Conservation (phyloP, 1,140 invertebrate genomes). For the Zaprionus capensis region DNA sequence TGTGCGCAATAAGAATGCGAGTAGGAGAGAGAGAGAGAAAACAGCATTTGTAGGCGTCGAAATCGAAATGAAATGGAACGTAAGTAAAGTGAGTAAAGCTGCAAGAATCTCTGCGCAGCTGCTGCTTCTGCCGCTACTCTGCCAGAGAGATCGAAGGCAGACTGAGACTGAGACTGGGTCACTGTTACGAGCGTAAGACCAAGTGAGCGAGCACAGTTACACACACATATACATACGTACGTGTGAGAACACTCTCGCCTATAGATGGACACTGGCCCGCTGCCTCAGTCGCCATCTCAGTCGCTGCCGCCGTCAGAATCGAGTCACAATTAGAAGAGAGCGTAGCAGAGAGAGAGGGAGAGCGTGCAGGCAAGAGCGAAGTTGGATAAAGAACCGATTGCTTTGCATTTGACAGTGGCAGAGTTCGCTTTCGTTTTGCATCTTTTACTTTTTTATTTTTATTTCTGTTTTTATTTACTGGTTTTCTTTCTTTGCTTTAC, state of each 20-base stretch:
- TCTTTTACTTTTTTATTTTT: conserved; percentile 66
- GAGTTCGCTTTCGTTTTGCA: conserved; percentile 77
- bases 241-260: conserved; percentile 4
- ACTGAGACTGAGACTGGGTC: conserved; percentile 66
- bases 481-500: conserved; percentile 54
- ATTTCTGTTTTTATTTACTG: conserved; percentile 46
- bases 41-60: conserved; percentile 43
- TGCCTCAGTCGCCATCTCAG: not conserved
- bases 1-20: conserved; percentile 21
- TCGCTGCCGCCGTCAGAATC: conserved; percentile 20
- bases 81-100: conserved; percentile 10
- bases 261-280: conserved; percentile 1
- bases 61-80: conserved; percentile 65
- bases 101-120: not conserved
- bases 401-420: conserved; percentile 56
- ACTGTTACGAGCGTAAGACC: conserved; percentile 76
- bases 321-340: conserved; percentile 62
- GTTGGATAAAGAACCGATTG: conserved; percentile 58
- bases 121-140: conserved; percentile 9
- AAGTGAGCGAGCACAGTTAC: conserved; percentile 36
- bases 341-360: conserved; percentile 23
- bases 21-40: not conserved
- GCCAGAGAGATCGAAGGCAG: conserved; percentile 10
- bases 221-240: not conserved
- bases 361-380: conserved; percentile 18